Conservation (phyloP, 2,797 vertebrate genomes). For the Pachyuromys duprasi region DNA sequence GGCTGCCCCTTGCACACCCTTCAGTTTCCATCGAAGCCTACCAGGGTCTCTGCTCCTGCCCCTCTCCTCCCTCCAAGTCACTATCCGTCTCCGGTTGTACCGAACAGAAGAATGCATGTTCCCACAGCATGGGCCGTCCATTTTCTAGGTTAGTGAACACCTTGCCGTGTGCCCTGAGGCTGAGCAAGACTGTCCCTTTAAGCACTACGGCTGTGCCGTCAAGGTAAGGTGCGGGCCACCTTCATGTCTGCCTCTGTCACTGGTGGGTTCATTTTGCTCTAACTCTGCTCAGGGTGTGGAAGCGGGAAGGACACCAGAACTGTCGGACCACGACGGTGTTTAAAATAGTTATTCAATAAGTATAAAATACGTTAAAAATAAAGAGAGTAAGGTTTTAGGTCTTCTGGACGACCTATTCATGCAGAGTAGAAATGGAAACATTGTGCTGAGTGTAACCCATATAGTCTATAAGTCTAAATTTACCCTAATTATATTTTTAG, state of each 20-base stretch:
- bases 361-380: neutral
- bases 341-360: neutral
- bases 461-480: slow-evolving; percentile 30
- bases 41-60: neutral
- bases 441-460: neutral
- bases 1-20: neutral
- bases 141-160: slow-evolving; percentile 88
- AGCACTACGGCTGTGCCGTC: slow-evolving; percentile 90
- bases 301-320: neutral
- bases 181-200: slow-evolving; percentile 91
- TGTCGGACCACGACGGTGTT: neutral
- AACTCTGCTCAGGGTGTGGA: neutral
- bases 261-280: neutral
- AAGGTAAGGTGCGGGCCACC: slow-evolving; percentile 85
- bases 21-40: neutral
- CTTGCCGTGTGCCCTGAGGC: slow-evolving; percentile 88
- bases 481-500: neutral
- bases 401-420: neutral
- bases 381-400: neutral
- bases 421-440: neutral
- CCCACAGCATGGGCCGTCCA: slow-evolving; percentile 50
- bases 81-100: neutral
- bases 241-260: neutral
- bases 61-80: neutral
- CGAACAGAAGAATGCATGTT: neutral